These are phyloP conservation scores for Eulemur mongoz DNA, from an alignment of 2,797 vertebrate species.

Conservation along the genomic window DNA sequence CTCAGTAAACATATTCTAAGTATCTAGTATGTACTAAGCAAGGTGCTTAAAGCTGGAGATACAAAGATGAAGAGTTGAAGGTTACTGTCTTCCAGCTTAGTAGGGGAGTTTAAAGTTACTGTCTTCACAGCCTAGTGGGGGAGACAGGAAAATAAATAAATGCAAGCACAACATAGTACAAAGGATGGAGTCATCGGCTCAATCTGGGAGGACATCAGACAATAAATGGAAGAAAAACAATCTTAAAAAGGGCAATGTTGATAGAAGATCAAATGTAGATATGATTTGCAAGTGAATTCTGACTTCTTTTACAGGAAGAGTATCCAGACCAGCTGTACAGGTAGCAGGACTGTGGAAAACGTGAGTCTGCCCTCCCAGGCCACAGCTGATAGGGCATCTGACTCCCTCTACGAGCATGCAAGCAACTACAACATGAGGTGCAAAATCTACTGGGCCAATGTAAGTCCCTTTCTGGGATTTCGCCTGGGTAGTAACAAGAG, in stretches of 20 bases:
- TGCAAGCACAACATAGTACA: background rate
- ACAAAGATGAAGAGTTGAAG: background rate
- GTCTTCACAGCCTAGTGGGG: background rate
- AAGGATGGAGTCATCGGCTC: background rate
- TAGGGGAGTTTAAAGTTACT: background rate
- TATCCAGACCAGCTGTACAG: background rate
- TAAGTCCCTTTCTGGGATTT: background rate
- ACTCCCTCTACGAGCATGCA: fast-evolving
- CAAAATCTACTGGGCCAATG: fast-evolving
- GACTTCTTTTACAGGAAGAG: background rate
- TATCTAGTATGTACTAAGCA: background rate
- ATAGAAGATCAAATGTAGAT: background rate
- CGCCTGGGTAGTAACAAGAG: background rate
- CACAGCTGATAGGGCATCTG: fast-evolving
- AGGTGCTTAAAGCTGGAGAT: background rate
- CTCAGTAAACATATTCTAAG: conserved; percentile 39
- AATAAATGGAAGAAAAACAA: background rate
- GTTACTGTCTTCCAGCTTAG: background rate
- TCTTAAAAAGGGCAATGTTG: background rate
- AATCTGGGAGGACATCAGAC: background rate
- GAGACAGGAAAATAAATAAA: background rate
- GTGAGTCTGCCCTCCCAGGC: fast-evolving
- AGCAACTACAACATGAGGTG: fast-evolving
- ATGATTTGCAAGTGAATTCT: background rate
- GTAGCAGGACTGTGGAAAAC: background rate